A percentile compares a stretch with the other conserved stretches of the same genome.
Conservation (phyloP, 1,140 invertebrate genomes). For the Xylocopa sonorina region DNA sequence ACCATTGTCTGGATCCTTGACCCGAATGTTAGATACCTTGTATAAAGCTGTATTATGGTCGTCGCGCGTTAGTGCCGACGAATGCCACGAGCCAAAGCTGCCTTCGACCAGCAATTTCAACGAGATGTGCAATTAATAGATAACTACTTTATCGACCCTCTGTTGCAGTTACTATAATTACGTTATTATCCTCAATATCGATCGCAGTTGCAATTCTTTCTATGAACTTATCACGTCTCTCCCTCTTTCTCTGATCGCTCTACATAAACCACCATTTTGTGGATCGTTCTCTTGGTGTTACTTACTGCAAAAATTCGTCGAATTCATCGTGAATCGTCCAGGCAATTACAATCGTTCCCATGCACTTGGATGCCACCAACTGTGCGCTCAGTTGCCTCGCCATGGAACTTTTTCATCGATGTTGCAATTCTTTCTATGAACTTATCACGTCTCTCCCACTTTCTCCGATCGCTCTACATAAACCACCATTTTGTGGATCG, state of each 20-base stretch:
- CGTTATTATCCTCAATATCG: background rate
- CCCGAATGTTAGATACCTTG: background rate
- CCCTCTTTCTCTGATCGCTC: too few relatives aligned
- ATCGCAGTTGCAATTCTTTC: background rate
- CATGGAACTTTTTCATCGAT: conserved; percentile 12
- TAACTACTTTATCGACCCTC: conserved; percentile 4
- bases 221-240: too few relatives aligned
- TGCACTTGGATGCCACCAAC: background rate
- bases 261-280: too few relatives aligned
- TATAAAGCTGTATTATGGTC: background rate
- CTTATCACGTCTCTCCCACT: too few relatives aligned
- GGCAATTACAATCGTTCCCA: conserved; percentile 41
- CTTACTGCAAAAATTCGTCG: too few relatives aligned
- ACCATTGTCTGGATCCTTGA: conserved; percentile 7
- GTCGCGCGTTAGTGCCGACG: background rate
- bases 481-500: too few relatives aligned
- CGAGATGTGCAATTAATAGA: conserved; percentile 10
- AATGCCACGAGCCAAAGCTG: background rate
- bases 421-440: conserved; percentile 18
- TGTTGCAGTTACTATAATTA: background rate
- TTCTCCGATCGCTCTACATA: too few relatives aligned
- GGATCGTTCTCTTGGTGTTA: too few relatives aligned
- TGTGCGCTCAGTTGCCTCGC: too few relatives aligned
- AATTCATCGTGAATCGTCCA: conserved; percentile 44
- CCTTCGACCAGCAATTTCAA: conserved; percentile 22